Conservation (phyloP, 2,797 vertebrate genomes). For the Hephaestus fuliginosus region DNA sequence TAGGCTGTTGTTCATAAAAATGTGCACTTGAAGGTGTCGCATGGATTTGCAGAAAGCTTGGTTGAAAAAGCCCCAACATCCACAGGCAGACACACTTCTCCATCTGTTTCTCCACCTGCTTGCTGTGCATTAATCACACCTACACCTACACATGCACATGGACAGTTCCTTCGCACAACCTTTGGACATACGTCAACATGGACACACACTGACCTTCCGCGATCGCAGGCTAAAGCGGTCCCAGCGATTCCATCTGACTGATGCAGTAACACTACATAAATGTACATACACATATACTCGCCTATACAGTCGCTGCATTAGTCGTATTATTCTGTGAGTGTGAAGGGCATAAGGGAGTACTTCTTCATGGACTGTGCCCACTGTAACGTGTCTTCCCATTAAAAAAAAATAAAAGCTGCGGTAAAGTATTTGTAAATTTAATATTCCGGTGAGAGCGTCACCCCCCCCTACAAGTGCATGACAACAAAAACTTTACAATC, state of each 20-base stretch:
- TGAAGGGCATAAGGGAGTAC: neutral
- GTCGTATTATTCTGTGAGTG: neutral
- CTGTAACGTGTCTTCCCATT: neutral
- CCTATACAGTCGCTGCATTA: neutral
- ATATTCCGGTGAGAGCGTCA: slow-evolving; percentile 14
- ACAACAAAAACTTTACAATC: slow-evolving; percentile 48
- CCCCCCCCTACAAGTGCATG: slow-evolving; percentile 21
- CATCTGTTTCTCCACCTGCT: slow-evolving; percentile 72
- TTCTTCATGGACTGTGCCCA: slow-evolving; percentile 3
- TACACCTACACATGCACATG: slow-evolving; percentile 46
- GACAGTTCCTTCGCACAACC: slow-evolving; percentile 22
- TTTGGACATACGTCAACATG: slow-evolving; percentile 41
- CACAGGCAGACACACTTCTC: slow-evolving; percentile 47
- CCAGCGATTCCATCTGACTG: slow-evolving; percentile 6
- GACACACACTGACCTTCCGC: slow-evolving; percentile 46
- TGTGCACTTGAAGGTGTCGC: neutral
- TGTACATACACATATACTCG: neutral
- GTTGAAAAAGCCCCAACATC: slow-evolving; percentile 34
- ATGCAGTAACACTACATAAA: neutral
- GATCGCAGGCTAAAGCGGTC: slow-evolving; percentile 8
- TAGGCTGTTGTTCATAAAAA: neutral
- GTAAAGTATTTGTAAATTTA: slow-evolving; percentile 25
- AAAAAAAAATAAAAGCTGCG: neutral
- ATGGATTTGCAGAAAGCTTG: slow-evolving; percentile 8
- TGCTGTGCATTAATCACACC: slow-evolving; percentile 65